These are phyloP conservation scores for Trissolcus japonicus DNA, from an alignment of 2,888 invertebrate genomes.

Conservation along the genomic window DNA sequence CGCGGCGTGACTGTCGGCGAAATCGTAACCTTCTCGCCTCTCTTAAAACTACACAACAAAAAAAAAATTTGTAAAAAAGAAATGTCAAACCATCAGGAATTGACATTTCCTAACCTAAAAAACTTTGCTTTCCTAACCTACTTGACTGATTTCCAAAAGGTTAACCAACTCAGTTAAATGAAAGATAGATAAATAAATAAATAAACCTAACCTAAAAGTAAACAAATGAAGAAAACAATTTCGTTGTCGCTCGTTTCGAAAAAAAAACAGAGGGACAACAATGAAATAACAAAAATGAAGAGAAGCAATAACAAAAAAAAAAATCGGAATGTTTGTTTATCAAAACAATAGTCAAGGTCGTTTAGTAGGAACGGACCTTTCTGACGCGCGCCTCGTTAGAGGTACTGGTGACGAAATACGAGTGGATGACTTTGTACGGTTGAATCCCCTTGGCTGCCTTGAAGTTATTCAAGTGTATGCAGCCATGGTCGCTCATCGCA, in stretches of 20 bases:
- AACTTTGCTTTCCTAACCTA: no score
- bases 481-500: slow-evolving; percentile 84
- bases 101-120: background rate
- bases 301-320: no score
- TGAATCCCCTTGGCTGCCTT: slow-evolving; percentile 86
- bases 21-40: slow-evolving; percentile 4
- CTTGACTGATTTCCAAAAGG: no score
- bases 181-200: no score
- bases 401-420: slow-evolving; percentile 90
- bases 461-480: slow-evolving; percentile 87
- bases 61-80: background rate
- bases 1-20: slow-evolving; percentile 32
- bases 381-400: slow-evolving; percentile 87
- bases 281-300: no score
- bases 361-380: slow-evolving; percentile 80
- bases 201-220: background rate
- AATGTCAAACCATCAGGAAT: background rate
- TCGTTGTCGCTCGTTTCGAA: no score
- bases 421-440: slow-evolving; percentile 88
- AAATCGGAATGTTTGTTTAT: no score
- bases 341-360: slow-evolving; percentile 2
- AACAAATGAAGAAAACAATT: background rate
- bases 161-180: no score
- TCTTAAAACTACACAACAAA: background rate
- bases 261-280: no score